phyloP scores from a whole-genome alignment of 2,888 invertebrate genomes.

The Trissolcus japonicus region DNA sequence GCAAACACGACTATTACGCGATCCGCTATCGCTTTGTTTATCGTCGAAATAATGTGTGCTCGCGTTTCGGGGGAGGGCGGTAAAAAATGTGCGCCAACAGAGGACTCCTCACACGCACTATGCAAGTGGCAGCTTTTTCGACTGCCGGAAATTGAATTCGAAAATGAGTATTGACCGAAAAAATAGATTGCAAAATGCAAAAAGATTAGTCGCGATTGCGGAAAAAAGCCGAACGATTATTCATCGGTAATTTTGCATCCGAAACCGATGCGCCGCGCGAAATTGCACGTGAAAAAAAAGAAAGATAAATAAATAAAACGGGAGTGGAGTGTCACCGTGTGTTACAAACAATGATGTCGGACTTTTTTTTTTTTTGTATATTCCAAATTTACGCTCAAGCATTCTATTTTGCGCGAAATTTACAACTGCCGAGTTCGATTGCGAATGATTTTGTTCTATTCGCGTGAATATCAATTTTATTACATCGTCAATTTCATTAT shows the following conservation, averaged over 20 bases:
- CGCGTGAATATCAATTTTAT: too few species aligned
- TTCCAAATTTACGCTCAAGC: too few species aligned
- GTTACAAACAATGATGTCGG: too few species aligned
- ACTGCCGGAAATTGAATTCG: slow-evolving; percentile 52
- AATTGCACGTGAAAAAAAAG: slow-evolving; percentile 20
- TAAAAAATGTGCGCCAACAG: slow-evolving; percentile 34
- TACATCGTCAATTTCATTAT: too few species aligned
- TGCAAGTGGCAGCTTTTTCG: slow-evolving; percentile 46
- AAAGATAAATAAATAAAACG: background rate
- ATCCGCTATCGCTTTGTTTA: slow-evolving; percentile 57
- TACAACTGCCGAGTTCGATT: too few species aligned
- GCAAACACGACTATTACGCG: slow-evolving; percentile 57
- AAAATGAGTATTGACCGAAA: slow-evolving; percentile 52
- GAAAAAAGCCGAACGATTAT: slow-evolving; percentile 30
- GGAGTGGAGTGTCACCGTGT: too few species aligned
- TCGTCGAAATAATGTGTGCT: slow-evolving; percentile 52
- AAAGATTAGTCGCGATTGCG: slow-evolving; percentile 42
- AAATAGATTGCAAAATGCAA: slow-evolving; percentile 46
- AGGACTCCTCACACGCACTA: background rate
- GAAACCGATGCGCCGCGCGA: slow-evolving; percentile 10
- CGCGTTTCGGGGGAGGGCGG: slow-evolving; percentile 16
- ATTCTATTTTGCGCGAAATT: too few species aligned
- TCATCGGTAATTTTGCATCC: slow-evolving; percentile 42
- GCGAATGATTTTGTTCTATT: too few species aligned
- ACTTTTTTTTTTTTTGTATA: too few species aligned